Evolutionary conservation across 2,888 invertebrate genomes (phyloP).

Genomic region (Sphaerophoria taeniata): DNA sequence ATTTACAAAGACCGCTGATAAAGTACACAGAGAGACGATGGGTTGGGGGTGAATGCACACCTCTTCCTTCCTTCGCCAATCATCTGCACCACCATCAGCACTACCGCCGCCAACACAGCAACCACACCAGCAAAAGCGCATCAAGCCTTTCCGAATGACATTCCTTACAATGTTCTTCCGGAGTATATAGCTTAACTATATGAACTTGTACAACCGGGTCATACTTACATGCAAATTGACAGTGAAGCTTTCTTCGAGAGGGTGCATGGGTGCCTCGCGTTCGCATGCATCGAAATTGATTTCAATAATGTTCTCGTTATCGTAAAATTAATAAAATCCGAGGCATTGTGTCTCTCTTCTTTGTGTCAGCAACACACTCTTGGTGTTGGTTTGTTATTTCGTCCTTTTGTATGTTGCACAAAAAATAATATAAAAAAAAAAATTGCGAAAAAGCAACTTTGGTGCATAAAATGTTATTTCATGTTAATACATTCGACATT

Average conservation of each 20-base stretch:
- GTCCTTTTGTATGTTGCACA: conserved; percentile 15
- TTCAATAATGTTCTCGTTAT: conserved; percentile 73
- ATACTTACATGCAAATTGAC: conserved; percentile 54
- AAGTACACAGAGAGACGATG: neutral
- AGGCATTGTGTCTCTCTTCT: conserved; percentile 51
- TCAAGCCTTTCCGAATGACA: conserved; percentile 59
- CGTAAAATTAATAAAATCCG: conserved; percentile 71
- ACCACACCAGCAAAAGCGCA: too few species aligned
- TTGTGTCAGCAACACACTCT: conserved; percentile 8
- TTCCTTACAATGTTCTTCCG: conserved; percentile 70
- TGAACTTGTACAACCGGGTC: neutral
- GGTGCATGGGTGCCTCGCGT: conserved; percentile 20
- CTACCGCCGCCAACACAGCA: too few species aligned
- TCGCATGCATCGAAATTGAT: conserved; percentile 63
- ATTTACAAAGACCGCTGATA: neutral
- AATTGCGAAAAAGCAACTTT: neutral
- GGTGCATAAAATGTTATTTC: conserved; percentile 1
- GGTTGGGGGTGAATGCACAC: neutral
- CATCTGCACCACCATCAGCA: conserved; percentile 51
- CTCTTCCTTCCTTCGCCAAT: conserved; percentile 30
- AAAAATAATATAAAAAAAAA: too few species aligned
- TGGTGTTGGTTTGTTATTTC: neutral
- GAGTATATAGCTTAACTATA: conserved; percentile 56
- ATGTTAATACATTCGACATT: conserved; percentile 27
- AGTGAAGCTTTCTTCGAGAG: conserved; percentile 18